Base-by-base conservation (phyloP, 2,797 vertebrate species). In the Serranus cabrilla region DNA sequence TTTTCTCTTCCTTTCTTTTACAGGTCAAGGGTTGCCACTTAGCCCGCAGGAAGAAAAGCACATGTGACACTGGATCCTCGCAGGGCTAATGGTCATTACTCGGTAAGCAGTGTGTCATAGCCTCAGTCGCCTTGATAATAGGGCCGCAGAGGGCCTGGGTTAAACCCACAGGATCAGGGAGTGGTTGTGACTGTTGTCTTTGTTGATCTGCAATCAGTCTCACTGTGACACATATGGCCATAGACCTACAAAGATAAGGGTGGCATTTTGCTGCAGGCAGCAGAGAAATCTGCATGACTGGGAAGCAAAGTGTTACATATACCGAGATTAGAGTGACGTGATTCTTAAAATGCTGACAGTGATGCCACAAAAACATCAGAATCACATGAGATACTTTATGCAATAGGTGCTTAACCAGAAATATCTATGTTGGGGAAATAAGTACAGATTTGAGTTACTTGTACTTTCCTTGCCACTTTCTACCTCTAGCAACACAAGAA, bases 11-110 rank as follows among this genome's bases (percentile, higher is more conserved):
- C 81, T 90, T 88, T 80, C 87, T 91, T 81, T 80, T 20, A 20
- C 76, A 90, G 92, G 91, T 93, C 90, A 94, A 83, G 79, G 85
- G 90, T 93, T 84, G 78, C 81, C 84, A 89, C 85, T 89, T 87
- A 81, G 88, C 87, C 73, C 9, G 11, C 63, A 69, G 87, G 80
- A 71, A 81, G 78, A 79, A 85, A 84, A 84, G 77, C 71, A 66
- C 86, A 88, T 85, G 89, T 91, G 90, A 92, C 84, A 91, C 76
- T 79, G 84, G 88, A 92, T 89, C 89, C 78, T 57, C 78, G 75
- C 87, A 50, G 74, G 63, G 83, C 81, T 91, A 89, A 87, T 91
- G 84, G 86, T 84, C 89, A 88, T 88, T 89, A 86, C 74, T 52
- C 52, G 59, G 79, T 80, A 60, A 86, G 79, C 80, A 47, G 81